Evolutionary conservation across 2,888 invertebrate species (phyloP).

Genomic region (Tribolium freemani): DNA sequence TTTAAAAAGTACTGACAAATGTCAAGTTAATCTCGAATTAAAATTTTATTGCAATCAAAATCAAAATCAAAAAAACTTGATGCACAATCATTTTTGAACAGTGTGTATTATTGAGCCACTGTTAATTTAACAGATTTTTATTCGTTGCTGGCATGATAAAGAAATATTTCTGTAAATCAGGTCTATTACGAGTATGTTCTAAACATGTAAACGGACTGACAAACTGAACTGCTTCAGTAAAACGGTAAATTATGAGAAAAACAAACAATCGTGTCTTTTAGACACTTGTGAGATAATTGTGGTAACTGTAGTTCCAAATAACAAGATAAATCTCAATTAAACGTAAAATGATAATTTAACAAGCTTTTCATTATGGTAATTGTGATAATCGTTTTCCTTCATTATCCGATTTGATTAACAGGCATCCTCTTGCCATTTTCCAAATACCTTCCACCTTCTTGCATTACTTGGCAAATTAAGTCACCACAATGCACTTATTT

Average conservation of each 20-base stretch:
- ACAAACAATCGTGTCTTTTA: background rate
- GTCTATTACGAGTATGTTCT: too few relatives aligned
- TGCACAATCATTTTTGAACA: too few relatives aligned
- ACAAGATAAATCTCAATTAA: background rate
- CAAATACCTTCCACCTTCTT: background rate
- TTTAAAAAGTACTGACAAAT: too few relatives aligned
- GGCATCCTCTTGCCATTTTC: background rate
- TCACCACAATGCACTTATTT: slow-evolving; percentile 12
- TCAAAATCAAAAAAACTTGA: too few relatives aligned
- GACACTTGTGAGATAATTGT: background rate
- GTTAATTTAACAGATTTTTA: too few relatives aligned
- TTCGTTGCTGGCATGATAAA: too few relatives aligned
- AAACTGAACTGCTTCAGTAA: background rate
- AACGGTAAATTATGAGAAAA: background rate
- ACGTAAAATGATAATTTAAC: background rate
- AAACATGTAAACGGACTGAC: too few relatives aligned
- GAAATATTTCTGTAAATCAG: too few relatives aligned
- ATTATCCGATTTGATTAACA: background rate
- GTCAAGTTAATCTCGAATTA: too few relatives aligned
- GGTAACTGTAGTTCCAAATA: background rate
- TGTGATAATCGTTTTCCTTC: background rate
- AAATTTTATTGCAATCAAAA: too few relatives aligned
- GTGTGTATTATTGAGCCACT: too few relatives aligned
- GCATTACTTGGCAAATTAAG: slow-evolving; percentile 5
- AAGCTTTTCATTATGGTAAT: background rate